Conservation (phyloP, 2,888 invertebrate species). For the Macaria notata region DNA sequence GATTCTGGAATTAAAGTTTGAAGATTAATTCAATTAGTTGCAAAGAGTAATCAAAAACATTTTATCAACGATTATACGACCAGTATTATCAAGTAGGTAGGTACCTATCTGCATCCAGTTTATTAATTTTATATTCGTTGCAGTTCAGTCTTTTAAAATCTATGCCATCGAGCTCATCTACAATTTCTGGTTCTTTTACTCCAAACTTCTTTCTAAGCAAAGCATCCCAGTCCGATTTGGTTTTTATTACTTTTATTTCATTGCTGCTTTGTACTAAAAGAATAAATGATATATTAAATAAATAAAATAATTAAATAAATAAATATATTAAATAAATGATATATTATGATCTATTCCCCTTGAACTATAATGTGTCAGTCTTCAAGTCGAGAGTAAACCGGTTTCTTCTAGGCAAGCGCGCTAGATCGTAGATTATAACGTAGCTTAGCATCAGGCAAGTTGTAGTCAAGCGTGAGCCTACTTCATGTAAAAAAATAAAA, state of each 20-base stretch:
- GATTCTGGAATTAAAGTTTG: slow-evolving; percentile 38
- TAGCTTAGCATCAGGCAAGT: too few relatives aligned
- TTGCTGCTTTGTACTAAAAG: slow-evolving; percentile 54
- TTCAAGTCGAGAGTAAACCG: too few relatives aligned
- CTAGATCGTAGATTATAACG: too few relatives aligned
- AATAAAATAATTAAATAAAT: not conserved
- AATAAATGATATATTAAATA: slow-evolving; percentile 1
- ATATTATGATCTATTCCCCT: too few relatives aligned
- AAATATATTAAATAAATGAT: too few relatives aligned
- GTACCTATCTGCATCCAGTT: slow-evolving; percentile 57
- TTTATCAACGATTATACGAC: too few relatives aligned
- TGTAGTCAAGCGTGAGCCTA: too few relatives aligned
- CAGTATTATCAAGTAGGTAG: slow-evolving; percentile 1
- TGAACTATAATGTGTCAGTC: too few relatives aligned
- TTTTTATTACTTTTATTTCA: slow-evolving; percentile 47
- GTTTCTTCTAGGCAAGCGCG: too few relatives aligned
- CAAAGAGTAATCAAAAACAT: too few relatives aligned
- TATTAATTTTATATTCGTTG: slow-evolving; percentile 53
- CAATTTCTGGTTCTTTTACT: slow-evolving; percentile 31
- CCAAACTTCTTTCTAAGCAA: slow-evolving; percentile 47
- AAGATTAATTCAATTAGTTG: too few relatives aligned
- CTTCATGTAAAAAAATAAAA: too few relatives aligned
- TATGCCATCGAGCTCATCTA: slow-evolving; percentile 44
- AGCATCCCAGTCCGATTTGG: slow-evolving; percentile 41
- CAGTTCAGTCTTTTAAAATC: slow-evolving; percentile 39